Base-by-base conservation (phyloP, 2,797 vertebrate genomes). In the Lepilemur septentrionalis region DNA sequence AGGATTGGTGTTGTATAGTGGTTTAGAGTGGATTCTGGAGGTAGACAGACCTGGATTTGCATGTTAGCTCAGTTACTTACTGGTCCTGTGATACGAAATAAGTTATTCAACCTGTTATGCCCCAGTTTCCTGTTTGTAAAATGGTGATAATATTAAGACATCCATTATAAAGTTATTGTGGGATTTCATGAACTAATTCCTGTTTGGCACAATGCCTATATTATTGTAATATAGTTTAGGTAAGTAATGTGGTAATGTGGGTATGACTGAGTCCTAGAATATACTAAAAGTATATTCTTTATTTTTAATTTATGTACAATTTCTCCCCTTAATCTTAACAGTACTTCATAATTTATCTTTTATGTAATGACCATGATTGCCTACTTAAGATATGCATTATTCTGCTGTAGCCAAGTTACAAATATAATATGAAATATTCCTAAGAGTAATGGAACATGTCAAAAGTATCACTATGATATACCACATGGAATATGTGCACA, bases 101-200 rank as follows among this genome's bases (percentile, higher is more conserved):
- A 11, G 14, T 69, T 82, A 14, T 48, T 50, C 79, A 57, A 57
- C 25, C 30, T 72, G 3, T 35, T 70, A 15, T 22, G 46, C 10
- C 25, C 61, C 12, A 23, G 18, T 83, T 92, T 83, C 18, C 32
- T 67, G 15, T 73, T 18, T 84, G 8, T 93, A 57, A 75, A 87
- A 50, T 89, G 38, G 12, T 89, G 79, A 38, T 25, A 52, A 30
- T 46, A 38, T 55, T 67, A 63, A 4, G 4, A 2, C 14, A 18
- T 89, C 41, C 2, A 30, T 67, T 38, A n/a, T 35, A 85, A 90
- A 18, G 14, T 76, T 59, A 61, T 70, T 67, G 1, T 83, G 35
- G 75, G 48, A 78, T 72, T 93, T 91, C 93, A 76, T 86, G 55
- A 92, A 43, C 20, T 92, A n/a, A 87, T 83, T 76, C 22, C 46